phyloP scores from a whole-genome alignment of 1,140 invertebrate genomes.

The Drosophila lowei region DNA sequence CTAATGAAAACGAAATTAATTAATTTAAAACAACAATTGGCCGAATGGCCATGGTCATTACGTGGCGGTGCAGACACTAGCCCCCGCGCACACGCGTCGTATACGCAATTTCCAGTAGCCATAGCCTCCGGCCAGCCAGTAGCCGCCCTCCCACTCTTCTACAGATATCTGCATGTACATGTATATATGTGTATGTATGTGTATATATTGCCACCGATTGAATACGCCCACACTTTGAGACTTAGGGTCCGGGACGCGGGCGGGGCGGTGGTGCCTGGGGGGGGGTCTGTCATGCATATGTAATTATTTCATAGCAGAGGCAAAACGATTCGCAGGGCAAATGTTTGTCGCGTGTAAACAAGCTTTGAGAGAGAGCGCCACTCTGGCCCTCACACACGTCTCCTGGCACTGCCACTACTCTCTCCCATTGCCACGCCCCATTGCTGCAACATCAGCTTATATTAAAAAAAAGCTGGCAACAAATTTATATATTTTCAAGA shows the following conservation, averaged over 20 bases:
- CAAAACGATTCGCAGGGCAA: constrained; percentile 70
- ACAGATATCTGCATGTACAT: not conserved
- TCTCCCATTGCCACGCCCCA: constrained; percentile 30
- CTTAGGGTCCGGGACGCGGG: no score
- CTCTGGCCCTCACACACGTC: constrained; percentile 16
- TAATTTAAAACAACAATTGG: constrained; percentile 79
- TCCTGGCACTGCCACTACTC: constrained; percentile 1
- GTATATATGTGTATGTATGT: constrained; percentile 11
- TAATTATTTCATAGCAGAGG: constrained; percentile 70
- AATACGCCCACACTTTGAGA: constrained; percentile 68
- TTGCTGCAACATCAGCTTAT: constrained; percentile 7
- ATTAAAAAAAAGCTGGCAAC: constrained; percentile 27
- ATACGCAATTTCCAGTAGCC: constrained; percentile 55
- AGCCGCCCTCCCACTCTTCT: constrained; percentile 4
- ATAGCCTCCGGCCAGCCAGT: constrained; percentile 35
- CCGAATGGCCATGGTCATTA: constrained; percentile 28
- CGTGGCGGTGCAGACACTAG: constrained; percentile 18
- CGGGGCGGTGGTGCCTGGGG: no score
- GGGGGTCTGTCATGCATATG: constrained; percentile 80
- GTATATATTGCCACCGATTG: constrained; percentile 52
- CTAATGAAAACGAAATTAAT: constrained; percentile 78
- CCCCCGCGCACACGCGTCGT: constrained; percentile 18
- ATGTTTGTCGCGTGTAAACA: constrained; percentile 74
- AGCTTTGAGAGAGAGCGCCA: constrained; percentile 65
- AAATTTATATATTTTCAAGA: no score